These are phyloP conservation scores for Seladonia tumulorum DNA, from an alignment of 2,888 invertebrate species.

Conservation along the genomic window DNA sequence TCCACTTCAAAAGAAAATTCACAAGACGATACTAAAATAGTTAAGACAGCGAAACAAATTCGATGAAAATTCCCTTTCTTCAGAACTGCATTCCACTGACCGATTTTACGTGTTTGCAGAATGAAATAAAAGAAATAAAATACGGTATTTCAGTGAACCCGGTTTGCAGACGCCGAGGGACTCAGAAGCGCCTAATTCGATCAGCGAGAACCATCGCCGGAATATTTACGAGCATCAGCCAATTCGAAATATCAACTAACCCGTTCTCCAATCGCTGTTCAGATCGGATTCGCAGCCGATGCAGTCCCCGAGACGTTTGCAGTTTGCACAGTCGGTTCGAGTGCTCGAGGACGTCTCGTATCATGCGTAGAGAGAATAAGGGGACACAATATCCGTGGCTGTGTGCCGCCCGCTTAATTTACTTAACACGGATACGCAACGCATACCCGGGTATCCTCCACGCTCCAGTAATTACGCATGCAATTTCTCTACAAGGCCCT, in stretches of 20 bases:
- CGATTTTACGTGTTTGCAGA: neutral
- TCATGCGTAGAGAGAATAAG: slow-evolving; percentile 44
- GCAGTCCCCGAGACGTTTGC: slow-evolving; percentile 17
- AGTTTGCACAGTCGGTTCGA: neutral
- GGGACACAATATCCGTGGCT: slow-evolving; percentile 40
- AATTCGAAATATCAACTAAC: slow-evolving; percentile 32
- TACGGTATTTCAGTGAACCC: neutral
- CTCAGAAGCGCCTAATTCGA: neutral
- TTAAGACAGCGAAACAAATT: too few species aligned
- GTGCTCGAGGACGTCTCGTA: slow-evolving; percentile 2
- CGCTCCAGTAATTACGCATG: slow-evolving; percentile 66
- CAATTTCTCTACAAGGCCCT: slow-evolving; percentile 64
- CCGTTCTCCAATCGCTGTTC: neutral
- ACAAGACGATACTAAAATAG: too few species aligned
- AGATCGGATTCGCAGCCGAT: neutral
- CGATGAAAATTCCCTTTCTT: too few species aligned
- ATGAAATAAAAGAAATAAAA: neutral
- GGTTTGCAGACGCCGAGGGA: neutral
- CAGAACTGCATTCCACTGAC: neutral
- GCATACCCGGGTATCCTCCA: slow-evolving; percentile 43
- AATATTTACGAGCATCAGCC: neutral
- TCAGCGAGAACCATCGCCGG: neutral
- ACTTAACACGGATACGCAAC: slow-evolving; percentile 55
- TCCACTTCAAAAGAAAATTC: too few species aligned
- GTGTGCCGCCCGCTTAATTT: slow-evolving; percentile 56